Evolutionary conservation across 2,797 vertebrate genomes (phyloP), one percentile per base, ranked within the genome.

Genomic region (Acestrorhynchus altus): DNA sequence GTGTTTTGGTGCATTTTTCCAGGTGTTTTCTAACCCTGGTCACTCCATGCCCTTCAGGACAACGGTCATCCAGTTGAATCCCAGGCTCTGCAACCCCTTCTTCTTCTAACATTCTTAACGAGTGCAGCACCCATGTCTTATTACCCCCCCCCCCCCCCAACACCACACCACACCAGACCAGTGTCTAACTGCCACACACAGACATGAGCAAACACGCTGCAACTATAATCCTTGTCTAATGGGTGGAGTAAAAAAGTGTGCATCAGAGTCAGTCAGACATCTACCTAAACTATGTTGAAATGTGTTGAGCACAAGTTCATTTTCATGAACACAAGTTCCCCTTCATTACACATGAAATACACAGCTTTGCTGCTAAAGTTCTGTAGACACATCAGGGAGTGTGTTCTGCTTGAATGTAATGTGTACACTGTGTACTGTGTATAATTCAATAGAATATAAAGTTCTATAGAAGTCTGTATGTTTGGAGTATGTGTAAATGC

Each of bases 11-110:
- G 24, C 83, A 93, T 92, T 94, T 93, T 88, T 92, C 92, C 84
- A 90, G 89, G 84, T 94, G 93, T 78, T 94, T 94, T 87, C 86
- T 92, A 35, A 86, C 86, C 79, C 89, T 93, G 76, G 84, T 68
- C 79, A 85, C 22, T 81, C 72, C 28, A 78, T 79, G 67, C 88
- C 84, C 15, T 91, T 82, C 51, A 93, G 88, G 79, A 87, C 87
- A 46, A 93, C 83, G 0, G 44, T 72, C 12, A 85, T 91, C 80
- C 90, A 90, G 76, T 84, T 91, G 52, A 86, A 89, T 51, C 87
- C 83, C 71, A 88, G 65, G 28, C 52, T 0, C 0, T 13, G 54
- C 18, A 83, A 81, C 0, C 16, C 46, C 28, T 67, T 69, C 77
- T 83, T 78, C 35, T 31, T 75, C 76, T 7, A 71, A 82, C 9